Evolutionary conservation across 2,113 vertebrate genomes (phyloP).

Genomic region (Peromyscus californicus): DNA sequence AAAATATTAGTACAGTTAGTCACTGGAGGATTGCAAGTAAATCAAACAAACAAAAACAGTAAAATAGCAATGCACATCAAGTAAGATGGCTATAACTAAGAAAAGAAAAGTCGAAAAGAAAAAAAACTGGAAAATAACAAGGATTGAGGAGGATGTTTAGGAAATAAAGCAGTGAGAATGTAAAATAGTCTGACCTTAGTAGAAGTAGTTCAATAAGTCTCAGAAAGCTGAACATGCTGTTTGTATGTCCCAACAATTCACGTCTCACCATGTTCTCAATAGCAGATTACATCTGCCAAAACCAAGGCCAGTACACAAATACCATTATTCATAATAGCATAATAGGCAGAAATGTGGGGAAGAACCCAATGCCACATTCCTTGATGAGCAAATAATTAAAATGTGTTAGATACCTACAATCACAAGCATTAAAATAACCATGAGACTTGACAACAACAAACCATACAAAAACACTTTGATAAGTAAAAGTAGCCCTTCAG

Average conservation of each 20-base stretch:
- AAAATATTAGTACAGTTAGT: not conserved
- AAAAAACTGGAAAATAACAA: not conserved
- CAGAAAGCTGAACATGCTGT: not conserved
- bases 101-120: not conserved
- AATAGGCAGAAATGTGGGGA: not conserved
- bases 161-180: not conserved
- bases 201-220: not conserved
- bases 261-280: not conserved
- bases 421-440: not conserved
- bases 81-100: not conserved
- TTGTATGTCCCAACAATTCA: not conserved
- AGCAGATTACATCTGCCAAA: not conserved
- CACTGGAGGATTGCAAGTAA: not conserved
- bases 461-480: not conserved
- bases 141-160: not conserved
- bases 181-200: not conserved
- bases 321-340: not conserved
- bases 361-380: not conserved
- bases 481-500: not conserved
- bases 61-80: not conserved
- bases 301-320: not conserved
- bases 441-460: not conserved
- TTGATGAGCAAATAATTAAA: not conserved
- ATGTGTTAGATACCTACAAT: not conserved
- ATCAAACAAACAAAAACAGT: not conserved